Evolutionary conservation across 2,888 invertebrate species (phyloP).

Genomic region (Calephelis perditalis): DNA sequence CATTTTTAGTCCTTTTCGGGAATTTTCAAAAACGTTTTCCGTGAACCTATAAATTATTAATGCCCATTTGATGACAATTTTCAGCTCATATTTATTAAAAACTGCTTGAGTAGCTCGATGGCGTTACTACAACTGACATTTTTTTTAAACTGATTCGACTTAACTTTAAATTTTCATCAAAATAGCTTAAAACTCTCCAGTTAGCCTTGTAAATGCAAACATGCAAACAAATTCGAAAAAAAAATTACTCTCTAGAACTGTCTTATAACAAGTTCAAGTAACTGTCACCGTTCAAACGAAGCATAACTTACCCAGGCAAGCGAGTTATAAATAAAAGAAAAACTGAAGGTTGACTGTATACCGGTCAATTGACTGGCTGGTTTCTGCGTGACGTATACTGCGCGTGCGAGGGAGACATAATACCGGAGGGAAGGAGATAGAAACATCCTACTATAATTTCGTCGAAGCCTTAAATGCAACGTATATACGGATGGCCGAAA

Average conservation of each 20-base stretch:
- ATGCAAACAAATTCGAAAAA: no score
- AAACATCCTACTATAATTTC: slow-evolving; percentile 60
- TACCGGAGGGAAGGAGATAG: slow-evolving; percentile 41
- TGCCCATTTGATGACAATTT: no score
- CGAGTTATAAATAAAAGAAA: slow-evolving; percentile 76
- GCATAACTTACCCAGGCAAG: slow-evolving; percentile 71
- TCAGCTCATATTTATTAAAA: no score
- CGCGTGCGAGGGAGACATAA: slow-evolving; percentile 43
- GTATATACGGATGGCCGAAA: slow-evolving; percentile 68
- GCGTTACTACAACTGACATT: no score
- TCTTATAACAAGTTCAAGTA: slow-evolving; percentile 28
- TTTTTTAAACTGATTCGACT: no score
- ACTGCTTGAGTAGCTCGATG: no score
- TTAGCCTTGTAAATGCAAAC: no score
- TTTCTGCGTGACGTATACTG: slow-evolving; percentile 71
- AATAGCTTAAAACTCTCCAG: no score
- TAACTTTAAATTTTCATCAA: no score
- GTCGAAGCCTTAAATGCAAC: slow-evolving; percentile 69
- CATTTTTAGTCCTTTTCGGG: no score
- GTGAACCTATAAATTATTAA: no score
- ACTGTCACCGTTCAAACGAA: slow-evolving; percentile 39
- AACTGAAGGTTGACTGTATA: slow-evolving; percentile 77
- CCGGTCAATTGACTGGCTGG: slow-evolving; percentile 77
- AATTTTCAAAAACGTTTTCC: no score
- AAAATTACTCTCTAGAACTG: background rate